A percentile compares a stretch with the other conserved stretches of the same genome.
These are phyloP conservation scores for Tragelaphus imberbis DNA, from an alignment of 2,113 vertebrate genomes.

Conservation along the genomic window DNA sequence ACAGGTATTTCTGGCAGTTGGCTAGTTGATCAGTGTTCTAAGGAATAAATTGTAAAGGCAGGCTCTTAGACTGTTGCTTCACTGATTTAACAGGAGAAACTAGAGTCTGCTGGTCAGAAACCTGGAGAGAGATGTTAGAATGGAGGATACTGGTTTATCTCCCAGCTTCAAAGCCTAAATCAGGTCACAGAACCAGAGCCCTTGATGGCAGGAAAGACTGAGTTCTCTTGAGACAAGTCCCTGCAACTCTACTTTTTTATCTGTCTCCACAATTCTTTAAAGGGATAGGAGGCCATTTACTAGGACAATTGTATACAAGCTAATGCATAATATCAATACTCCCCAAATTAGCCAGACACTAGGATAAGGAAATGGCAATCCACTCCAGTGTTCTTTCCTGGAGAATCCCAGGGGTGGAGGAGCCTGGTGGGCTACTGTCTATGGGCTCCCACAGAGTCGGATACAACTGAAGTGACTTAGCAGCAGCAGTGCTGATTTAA, in stretches of 20 bases:
- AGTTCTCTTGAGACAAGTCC: background rate
- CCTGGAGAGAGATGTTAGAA: background rate
- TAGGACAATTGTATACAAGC: background rate
- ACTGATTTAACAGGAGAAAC: background rate
- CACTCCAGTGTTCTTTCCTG: no score
- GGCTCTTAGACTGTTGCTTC: background rate
- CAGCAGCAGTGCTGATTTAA: background rate
- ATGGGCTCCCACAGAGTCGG: fast-evolving
- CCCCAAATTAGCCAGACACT: background rate
- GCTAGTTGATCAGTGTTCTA: background rate
- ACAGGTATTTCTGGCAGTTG: background rate
- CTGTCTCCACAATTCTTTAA: background rate
- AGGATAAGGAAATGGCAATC: no score
- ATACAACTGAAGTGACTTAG: no score
- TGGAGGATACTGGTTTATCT: background rate
- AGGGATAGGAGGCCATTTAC: background rate
- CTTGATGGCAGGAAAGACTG: background rate
- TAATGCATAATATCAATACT: background rate
- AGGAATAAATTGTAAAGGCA: background rate
- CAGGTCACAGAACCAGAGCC: background rate
- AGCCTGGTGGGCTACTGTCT: no score
- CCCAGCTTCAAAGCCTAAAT: background rate
- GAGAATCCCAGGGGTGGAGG: no score
- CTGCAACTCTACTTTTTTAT: background rate
- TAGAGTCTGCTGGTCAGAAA: background rate